A percentile compares a stretch with the other conserved stretches of the same genome.
Conservation (phyloP, 2,797 vertebrate genomes). For the Leptoclinus maculatus region DNA sequence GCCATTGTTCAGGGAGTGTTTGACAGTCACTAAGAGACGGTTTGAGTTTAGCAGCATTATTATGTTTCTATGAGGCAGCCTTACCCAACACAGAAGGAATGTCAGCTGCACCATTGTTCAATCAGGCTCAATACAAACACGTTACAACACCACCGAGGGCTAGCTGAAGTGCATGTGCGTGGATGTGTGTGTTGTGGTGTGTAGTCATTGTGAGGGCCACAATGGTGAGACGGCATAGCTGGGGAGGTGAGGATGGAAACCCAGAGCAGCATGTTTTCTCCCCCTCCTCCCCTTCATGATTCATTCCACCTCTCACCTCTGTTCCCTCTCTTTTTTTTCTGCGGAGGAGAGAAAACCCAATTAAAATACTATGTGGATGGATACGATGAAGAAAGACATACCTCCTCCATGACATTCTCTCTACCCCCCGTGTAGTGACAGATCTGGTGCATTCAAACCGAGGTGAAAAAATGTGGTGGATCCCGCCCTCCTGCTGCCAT, state of each 20-base stretch:
- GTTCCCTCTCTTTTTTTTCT: conserved; percentile 54
- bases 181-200: conserved; percentile 19
- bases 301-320: conserved; percentile 77
- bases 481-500: conserved; percentile 63
- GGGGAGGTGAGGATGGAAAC: conserved; percentile 71
- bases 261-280: conserved; percentile 56
- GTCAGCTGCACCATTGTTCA: conserved; percentile 62
- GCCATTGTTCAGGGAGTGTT: conserved; percentile 56
- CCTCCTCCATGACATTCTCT: conserved; percentile 79
- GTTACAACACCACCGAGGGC: conserved; percentile 40
- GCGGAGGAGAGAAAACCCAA: conserved; percentile 72
- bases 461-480: conserved; percentile 67
- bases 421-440: conserved; percentile 76
- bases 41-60: conserved; percentile 53
- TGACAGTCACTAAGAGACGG: conserved; percentile 70
- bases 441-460: conserved; percentile 77
- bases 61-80: conserved; percentile 59
- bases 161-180: conserved; percentile 4
- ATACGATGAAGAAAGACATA: conserved; percentile 83
- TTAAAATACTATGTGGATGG: conserved; percentile 86
- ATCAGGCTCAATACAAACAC: conserved; percentile 52
- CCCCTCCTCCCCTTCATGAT: conserved; percentile 51
- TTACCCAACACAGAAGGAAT: conserved; percentile 59
- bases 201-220: conserved; percentile 50
- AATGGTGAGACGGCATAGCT: conserved; percentile 72